Conservation (phyloP, 2,113 vertebrate species). For the Mandrillus leucophaeus region DNA sequence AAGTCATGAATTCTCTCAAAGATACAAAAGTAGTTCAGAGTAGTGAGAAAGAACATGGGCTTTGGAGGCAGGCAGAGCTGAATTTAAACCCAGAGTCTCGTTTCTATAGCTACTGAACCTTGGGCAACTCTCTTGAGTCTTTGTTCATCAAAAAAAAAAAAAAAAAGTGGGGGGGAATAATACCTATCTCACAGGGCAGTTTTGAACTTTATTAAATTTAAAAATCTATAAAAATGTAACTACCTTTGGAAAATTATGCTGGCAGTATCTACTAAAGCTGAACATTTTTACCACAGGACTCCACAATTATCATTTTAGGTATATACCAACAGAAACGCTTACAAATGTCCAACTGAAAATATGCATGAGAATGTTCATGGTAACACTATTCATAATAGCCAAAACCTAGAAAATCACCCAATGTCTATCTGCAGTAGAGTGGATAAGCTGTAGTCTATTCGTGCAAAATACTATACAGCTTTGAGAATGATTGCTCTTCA, state of each 20-base stretch:
- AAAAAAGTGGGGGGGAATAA: not conserved
- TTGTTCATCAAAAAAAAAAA: not conserved
- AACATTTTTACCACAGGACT: not conserved
- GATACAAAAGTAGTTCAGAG: not conserved
- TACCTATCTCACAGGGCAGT: not conserved
- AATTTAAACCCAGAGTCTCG: not conserved
- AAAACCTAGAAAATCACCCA: slow-evolving; percentile 15
- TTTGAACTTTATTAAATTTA: slow-evolving; percentile 37
- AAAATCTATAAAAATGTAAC: not conserved
- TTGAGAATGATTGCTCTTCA: not conserved
- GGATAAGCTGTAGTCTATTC: not conserved
- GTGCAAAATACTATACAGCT: not conserved
- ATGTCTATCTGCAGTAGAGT: not conserved
- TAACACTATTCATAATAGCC: not conserved
- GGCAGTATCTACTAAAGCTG: not conserved
- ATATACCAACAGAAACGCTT: not conserved
- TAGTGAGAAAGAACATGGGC: not conserved
- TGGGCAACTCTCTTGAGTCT: slow-evolving; percentile 12
- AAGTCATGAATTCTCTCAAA: not conserved
- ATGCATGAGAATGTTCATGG: not conserved
- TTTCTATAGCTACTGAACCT: not conserved
- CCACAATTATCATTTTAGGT: not conserved
- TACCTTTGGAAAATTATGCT: not conserved
- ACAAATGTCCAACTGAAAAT: not conserved
- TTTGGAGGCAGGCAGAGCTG: not conserved